Evolutionary conservation across 2,888 invertebrate species (phyloP).

Genomic region (Altica lythri): DNA sequence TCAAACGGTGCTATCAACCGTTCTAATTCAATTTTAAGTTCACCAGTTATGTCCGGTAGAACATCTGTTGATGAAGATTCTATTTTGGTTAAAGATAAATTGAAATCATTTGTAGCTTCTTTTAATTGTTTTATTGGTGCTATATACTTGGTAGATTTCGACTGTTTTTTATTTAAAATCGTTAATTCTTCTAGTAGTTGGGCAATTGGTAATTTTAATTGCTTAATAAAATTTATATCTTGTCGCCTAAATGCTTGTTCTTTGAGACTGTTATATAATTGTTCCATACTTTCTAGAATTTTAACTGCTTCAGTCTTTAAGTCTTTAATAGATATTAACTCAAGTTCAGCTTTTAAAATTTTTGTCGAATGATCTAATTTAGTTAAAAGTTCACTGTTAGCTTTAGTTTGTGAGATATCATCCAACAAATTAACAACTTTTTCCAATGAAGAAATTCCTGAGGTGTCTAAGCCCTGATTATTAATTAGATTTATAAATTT

Average conservation of each 20-base stretch:
- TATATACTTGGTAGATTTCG: constrained; percentile 31
- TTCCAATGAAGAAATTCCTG: constrained; percentile 20
- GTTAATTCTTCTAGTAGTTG: constrained; percentile 40
- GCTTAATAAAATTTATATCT: constrained; percentile 25
- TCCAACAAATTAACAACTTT: constrained; percentile 25
- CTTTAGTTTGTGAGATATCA: constrained; percentile 11
- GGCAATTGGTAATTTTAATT: constrained; percentile 33
- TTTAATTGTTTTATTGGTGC: constrained; percentile 44
- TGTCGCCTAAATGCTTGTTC: constrained; percentile 14
- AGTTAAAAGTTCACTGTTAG: constrained; percentile 1
- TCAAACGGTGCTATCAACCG: constrained; percentile 38
- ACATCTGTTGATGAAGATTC: constrained; percentile 44
- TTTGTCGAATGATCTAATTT: constrained; percentile 1
- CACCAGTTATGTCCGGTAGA: constrained; percentile 14
- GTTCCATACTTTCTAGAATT: not conserved
- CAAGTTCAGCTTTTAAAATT: not conserved
- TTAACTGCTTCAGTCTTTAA: constrained; percentile 9
- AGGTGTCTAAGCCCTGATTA: constrained; percentile 22
- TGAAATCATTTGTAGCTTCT: constrained; percentile 56
- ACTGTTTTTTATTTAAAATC: constrained; percentile 31
- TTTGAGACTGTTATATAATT: constrained; percentile 4
- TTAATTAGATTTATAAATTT: constrained; percentile 34
- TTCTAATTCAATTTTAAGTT: constrained; percentile 23
- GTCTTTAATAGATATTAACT: not conserved
- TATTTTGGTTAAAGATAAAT: constrained; percentile 50